These are phyloP conservation scores for Flabesymbios commensalis DNA, from an alignment of 2,888 invertebrate species.

Conservation along the genomic window DNA sequence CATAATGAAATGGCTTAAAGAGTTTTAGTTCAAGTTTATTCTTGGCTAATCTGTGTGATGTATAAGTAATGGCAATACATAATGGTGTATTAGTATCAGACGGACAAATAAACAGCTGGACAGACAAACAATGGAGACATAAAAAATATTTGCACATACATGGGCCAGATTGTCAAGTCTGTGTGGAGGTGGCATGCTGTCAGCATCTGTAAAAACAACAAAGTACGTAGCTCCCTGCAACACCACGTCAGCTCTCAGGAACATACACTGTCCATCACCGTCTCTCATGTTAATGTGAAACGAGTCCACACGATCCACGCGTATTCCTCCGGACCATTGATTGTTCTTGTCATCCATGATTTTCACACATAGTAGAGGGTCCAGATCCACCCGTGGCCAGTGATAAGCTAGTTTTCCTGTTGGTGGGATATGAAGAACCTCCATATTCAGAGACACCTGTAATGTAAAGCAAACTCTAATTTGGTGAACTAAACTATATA, in stretches of 20 bases:
- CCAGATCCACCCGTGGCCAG: slow-evolving; percentile 90
- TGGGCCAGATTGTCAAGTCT: slow-evolving; percentile 83
- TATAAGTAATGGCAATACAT: too few species aligned
- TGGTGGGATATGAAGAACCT: too few species aligned
- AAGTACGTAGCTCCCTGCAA: slow-evolving; percentile 87
- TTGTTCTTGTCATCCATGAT: slow-evolving; percentile 67
- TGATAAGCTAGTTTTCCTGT: slow-evolving; percentile 94
- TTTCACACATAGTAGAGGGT: slow-evolving; percentile 84
- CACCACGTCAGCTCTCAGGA: slow-evolving; percentile 85
- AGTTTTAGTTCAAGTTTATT: too few species aligned
- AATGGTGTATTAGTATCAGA: too few species aligned
- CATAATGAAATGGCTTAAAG: too few species aligned
- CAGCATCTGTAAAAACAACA: slow-evolving; percentile 88
- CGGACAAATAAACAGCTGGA: too few species aligned
- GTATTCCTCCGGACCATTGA: slow-evolving; percentile 89
- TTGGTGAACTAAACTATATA: too few species aligned
- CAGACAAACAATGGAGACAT: too few species aligned
- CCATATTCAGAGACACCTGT: too few species aligned
- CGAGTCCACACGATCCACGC: slow-evolving; percentile 81
- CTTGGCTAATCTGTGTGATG: too few species aligned
- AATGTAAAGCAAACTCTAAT: too few species aligned
- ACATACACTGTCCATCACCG: slow-evolving; percentile 67
- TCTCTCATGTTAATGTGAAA: slow-evolving; percentile 87
- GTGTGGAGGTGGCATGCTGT: slow-evolving; percentile 90
- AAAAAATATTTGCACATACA: too few species aligned